These are phyloP conservation scores for Seriola quinqueradiata DNA, from an alignment of 2,113 vertebrate species.

Conservation along the genomic window DNA sequence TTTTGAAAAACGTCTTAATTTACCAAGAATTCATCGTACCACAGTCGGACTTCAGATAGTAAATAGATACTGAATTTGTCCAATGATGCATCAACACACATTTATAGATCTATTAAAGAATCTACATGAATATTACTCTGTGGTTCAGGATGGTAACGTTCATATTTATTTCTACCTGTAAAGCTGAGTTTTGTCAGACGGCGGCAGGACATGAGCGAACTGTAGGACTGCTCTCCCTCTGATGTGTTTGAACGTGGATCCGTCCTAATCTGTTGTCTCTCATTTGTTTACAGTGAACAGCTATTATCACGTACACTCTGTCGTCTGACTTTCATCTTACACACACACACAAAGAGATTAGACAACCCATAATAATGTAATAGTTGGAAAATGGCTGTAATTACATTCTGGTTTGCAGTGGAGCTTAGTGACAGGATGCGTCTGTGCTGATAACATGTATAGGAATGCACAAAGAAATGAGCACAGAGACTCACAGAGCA, in stretches of 20 bases:
- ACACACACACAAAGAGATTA: constrained; percentile 45
- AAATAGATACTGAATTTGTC: no score
- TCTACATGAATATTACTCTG: no score
- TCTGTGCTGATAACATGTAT: constrained; percentile 64
- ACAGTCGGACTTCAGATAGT: no score
- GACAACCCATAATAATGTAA: constrained; percentile 68
- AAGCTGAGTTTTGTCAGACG: neutral
- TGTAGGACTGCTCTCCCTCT: neutral
- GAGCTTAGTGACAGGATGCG: constrained; percentile 68
- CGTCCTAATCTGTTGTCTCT: constrained; percentile 15
- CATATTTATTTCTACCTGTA: no score
- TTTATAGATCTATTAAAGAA: no score
- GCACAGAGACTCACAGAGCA: neutral
- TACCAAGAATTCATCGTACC: no score
- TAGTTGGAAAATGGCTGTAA: constrained; percentile 75
- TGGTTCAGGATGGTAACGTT: no score
- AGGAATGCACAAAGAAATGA: constrained; percentile 53
- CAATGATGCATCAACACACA: no score
- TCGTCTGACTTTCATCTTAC: constrained; percentile 46
- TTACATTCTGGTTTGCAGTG: constrained; percentile 50
- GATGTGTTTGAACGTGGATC: constrained; percentile 4
- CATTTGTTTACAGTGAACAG: constrained; percentile 37
- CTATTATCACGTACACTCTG: constrained; percentile 13
- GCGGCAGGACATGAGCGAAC: neutral
- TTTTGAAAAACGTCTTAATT: no score